Evolutionary conservation across 2,113 vertebrate species (phyloP), one percentile per base, ranked within the genome.

Genomic region (Fulica atra): DNA sequence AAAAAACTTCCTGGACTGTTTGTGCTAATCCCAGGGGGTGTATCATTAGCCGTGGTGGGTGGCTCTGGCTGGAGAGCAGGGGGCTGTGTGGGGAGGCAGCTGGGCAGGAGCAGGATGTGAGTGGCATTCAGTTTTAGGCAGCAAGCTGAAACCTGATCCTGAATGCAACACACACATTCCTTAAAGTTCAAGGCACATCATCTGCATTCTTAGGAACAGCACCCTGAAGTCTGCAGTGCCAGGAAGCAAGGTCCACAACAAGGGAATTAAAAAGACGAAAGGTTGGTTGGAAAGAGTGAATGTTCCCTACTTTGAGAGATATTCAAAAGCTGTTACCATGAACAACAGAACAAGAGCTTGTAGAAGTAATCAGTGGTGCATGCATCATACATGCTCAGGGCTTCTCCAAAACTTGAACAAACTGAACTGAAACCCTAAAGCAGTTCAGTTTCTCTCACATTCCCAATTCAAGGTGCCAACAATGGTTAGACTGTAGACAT

Each of bases 61-160:
- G 35, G 82, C 71, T 68, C 36, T 38, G 69, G 51, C 65, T 73
- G 91, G 48, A 88, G 54, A 36, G 57, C 33, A 44, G 18, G 35
- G 81, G 65, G 29, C 71, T 77, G 38, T 21, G 46, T 70, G 50
- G 46, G 31, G 63, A 74, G 50, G 64, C 81, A 36, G 69, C 28
- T 21, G 68, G 91, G 69, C 86, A 86, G 76, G 57, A n/a, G 48
- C 61, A 60, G 63, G 50, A 79, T 65, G 6, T 46, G n/a, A 93
- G 40, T 50, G 77, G 95, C 92, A 69, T 61, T 88, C 51, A 66
- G 66, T 20, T 70, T 92, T 51, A 76, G 64, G 80, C 78, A 95
- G 76, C 79, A 59, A 76, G 83, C 63, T 79, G 96, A 96, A 95
- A 96, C 44, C 83, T 74, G 91, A 95, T 92, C 85, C 70, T 64